A percentile compares a stretch with the other conserved stretches of the same genome.
Conservation (phyloP, 2,113 vertebrate genomes). For the Upupa epops region DNA sequence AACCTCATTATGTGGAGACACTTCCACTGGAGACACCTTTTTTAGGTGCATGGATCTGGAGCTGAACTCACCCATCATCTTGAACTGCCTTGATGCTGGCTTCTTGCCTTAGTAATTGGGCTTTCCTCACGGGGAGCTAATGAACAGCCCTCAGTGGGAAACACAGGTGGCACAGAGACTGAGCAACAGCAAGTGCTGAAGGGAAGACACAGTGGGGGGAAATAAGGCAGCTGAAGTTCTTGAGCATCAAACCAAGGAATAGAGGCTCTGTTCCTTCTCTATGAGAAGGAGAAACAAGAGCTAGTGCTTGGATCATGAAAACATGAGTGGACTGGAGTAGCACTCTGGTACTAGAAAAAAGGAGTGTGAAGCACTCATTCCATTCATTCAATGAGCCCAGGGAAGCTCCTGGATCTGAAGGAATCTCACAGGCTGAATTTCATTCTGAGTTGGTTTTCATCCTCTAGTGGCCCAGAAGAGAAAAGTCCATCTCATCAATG, state of each 20-base stretch:
- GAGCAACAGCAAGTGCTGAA: not conserved
- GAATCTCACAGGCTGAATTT: not conserved
- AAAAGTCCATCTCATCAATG: not conserved
- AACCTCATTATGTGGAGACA: not conserved
- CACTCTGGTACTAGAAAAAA: not conserved
- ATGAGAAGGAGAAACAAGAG: not conserved
- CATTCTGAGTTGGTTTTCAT: not conserved
- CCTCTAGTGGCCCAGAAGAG: not conserved
- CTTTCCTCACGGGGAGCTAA: not conserved
- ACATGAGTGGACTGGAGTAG: not conserved
- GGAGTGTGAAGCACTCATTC: not conserved
- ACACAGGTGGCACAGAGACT: accelerated
- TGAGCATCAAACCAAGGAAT: not conserved
- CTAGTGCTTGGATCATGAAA: not conserved
- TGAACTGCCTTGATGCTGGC: not conserved
- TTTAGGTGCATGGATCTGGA: not conserved
- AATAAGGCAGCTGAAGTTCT: not conserved
- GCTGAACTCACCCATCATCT: not conserved
- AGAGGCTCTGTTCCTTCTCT: not conserved
- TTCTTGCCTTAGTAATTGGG: not conserved
- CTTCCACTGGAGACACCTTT: not conserved
- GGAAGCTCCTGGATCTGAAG: not conserved
- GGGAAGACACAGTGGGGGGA: not conserved
- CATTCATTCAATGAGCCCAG: no score
- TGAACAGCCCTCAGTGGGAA: not conserved